Conservation (phyloP, 2,888 invertebrate species). For the Cepaea hortensis region DNA sequence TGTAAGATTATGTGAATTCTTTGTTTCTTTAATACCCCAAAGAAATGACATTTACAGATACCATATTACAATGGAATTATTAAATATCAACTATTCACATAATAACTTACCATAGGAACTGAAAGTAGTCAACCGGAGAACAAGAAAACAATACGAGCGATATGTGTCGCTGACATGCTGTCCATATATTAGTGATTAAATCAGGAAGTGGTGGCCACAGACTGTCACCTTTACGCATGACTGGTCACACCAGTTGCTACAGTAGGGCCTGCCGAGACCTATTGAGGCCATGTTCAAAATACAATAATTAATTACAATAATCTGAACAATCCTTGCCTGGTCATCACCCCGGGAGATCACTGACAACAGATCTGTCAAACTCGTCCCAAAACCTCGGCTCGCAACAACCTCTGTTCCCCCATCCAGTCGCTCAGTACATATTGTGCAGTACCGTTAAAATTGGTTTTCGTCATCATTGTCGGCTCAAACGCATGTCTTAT, state of each 20-base stretch:
- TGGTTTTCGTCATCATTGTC: neutral
- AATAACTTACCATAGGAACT: no score
- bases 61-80: no score
- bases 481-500: neutral
- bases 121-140: no score
- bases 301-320: constrained; percentile 27
- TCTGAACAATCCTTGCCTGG: constrained; percentile 22
- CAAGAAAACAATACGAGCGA: no score
- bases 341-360: constrained; percentile 3
- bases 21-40: no score
- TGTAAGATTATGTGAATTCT: no score
- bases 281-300: neutral
- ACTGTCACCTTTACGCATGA: neutral
- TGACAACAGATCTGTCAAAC: constrained; percentile 27
- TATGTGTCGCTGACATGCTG: no score
- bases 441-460: neutral
- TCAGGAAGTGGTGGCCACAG: neutral
- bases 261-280: neutral
- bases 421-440: neutral
- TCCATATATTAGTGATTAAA: neutral
- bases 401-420: neutral
- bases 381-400: neutral
- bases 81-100: no score
- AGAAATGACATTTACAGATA: no score
- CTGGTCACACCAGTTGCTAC: neutral